Base-by-base conservation (phyloP, 2,797 vertebrate genomes). In the Ispidina lecontei region DNA sequence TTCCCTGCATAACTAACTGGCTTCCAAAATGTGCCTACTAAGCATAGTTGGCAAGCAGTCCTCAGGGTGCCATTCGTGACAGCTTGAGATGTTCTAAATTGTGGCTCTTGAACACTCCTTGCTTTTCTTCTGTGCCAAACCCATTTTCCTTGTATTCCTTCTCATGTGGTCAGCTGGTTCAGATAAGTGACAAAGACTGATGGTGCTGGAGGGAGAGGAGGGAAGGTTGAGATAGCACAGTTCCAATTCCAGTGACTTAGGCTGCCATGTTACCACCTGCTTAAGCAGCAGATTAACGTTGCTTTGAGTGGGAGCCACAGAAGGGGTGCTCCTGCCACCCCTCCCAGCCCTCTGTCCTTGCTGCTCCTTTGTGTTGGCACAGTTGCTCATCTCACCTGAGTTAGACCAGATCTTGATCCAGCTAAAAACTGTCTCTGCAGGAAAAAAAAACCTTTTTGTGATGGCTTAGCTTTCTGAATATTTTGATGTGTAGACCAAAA, bases 161-260 rank as follows among this genome's bases (percentile, higher is more conserved):
- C 63, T 72, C 29, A 6, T 0, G 4, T 87, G 68, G 41, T 87
- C 49, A 58, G 4, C 71, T 80, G 62, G 44, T 35, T 91, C 31
- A 25, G 37, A 6, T 79, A 39, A 44, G 31, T 69, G 71, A 17
- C 77, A 49, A n/a, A 63, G 58, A 4, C 22, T 72, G 51, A 15
- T 0, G 0, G 6, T n/a, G 41, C 10, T 62, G 41, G 15, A 62
- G 59, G 70, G 46, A 44, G 59, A 31, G 41, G 49, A 62, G 31
- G 52, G 23, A 41, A 14, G 44, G 12, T 7, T n/a, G 47, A 77
- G 58, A 5, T 10, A 29, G 35, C 0, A 0, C 29, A 11, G 31
- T 59, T 9, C 8, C 47, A 5, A 3, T 43, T 60, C 22, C 31
- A 46, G 13, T 35, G 37, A 39, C 37, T 70, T 9, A 5, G 65